Base-by-base conservation (phyloP, 1,140 invertebrate species). In the Tetramorium simillimum region DNA sequence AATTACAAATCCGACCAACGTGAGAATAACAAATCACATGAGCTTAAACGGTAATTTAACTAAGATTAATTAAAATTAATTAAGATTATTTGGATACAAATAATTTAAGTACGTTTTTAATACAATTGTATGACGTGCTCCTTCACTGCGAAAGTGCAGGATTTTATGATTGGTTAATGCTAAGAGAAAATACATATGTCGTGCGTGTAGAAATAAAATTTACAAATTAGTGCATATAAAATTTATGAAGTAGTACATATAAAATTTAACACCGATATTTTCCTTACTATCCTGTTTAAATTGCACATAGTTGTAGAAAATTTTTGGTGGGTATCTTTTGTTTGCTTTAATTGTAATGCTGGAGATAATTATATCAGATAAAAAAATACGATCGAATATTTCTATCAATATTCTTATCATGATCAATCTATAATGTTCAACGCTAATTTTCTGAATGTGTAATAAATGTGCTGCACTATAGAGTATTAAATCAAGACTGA, bases 1-100 rank as follows among this genome's bases (percentile, higher is more conserved):
- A 53, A 56, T 81, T 70, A 70, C 21, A 81, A 70, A 58, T 82
- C 51, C 24, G 65, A 82, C 24, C 65, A 72, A 72, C n/a, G 14
- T 70, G 6, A 69, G 2, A 21, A 18, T 28, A 14, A 67, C 33
- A 67, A 37, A 43, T 78, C 24, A 40, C 2, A 40, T n/a, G 63
- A 81, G 63, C 33, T 81, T 53, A 37, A 49, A 16, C 12, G 10
- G 18, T 80, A 51, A 62, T 60, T 51, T 81, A 77, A 46, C 7
- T 76, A 67, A 51, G 18, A 51, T 81, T 53, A 56, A 51, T 81
- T 53, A 37, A 40, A 56, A 28, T 63, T 63, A 77, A 77, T 77
- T 73, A 73, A 73, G 28, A 51, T 73, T 63, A 63, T 77, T 77
- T 63, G 24, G 21, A 10, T 60, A 77, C 75, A 46, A 62, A 82